Base-by-base conservation (phyloP, 2,888 invertebrate species). In the Dryocosmus kuriphilus region DNA sequence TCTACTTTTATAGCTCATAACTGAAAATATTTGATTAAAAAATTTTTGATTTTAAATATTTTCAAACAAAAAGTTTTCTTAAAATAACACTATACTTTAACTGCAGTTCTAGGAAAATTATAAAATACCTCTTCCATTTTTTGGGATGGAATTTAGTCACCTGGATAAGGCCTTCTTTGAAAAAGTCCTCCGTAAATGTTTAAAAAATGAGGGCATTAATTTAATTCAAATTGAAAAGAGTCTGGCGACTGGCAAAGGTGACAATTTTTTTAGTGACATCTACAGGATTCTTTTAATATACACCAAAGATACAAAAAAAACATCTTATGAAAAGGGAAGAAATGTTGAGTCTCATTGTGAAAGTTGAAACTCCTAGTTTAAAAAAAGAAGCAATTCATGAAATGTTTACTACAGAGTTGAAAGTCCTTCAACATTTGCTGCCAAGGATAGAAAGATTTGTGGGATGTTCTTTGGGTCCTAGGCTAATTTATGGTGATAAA, bases 221-320 rank as follows among this genome's bases (percentile, higher is more conserved):
- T 46, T 71, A 51, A 2, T 51, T 11, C 46, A 46, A 30, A 30
- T 51, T 16, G 16, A 16, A 46, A 71, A 71, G 6, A 32, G 30
- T n/a, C 46, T 71, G 27, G 71, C 71, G 19, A 30, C 27, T 5
- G 30, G 6, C 2, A 71, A 71, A 19, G 71, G 46, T 8, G 71
- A 71, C n/a, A 71, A 71, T n/a, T 71, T n/a, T 51, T 71, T 51
- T 27, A 71, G 71, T 71, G 51, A 71, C n/a, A 55, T 71, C 6
- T 71, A 71, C 51, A 71, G 71, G 32, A 51, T 71, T 51, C 51
- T 51, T 32, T 46, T 71, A 30, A 71, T 16, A 30, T 71, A 51
- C 24, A 41, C 16, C 7, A 51, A 30, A 19, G n/a, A 30, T 27
- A 19, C 8, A 27, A 30, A 19, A n/a, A n/a, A 14, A n/a, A 5